phyloP scores from a whole-genome alignment of 2,797 vertebrate genomes.

The Monodelphis domestica region DNA sequence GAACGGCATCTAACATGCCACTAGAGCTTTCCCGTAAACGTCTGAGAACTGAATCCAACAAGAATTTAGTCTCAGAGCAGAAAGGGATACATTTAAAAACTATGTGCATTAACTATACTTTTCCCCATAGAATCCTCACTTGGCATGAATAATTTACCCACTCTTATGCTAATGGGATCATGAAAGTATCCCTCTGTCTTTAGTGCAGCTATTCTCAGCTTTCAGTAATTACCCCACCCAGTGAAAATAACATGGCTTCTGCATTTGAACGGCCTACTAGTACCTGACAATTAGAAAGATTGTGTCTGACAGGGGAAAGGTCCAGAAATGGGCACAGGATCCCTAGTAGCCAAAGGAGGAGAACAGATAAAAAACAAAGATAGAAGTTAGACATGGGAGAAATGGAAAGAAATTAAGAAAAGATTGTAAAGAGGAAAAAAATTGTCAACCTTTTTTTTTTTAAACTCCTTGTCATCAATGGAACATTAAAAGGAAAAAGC shows the following conservation, averaged over 20 bases:
- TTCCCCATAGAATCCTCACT: slow-evolving; percentile 99
- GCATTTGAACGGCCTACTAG: slow-evolving; percentile 77
- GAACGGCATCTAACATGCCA: slow-evolving; percentile 92
- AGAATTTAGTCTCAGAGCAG: slow-evolving; percentile 96
- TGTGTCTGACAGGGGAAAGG: slow-evolving; percentile 82
- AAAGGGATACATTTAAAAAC: slow-evolving; percentile 99
- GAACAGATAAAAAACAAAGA: neutral
- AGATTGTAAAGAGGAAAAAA: slow-evolving; percentile 32
- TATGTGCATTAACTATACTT: slow-evolving; percentile 99
- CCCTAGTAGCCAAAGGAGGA: slow-evolving; percentile 63
- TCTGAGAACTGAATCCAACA: slow-evolving; percentile 98
- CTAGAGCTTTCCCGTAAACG: slow-evolving; percentile 97
- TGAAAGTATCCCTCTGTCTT: slow-evolving; percentile 97
- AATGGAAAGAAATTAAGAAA: neutral
- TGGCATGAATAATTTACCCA: slow-evolving; percentile 99
- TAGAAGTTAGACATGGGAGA: neutral
- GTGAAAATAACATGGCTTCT: slow-evolving; percentile 90
- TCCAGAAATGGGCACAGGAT: slow-evolving; percentile 78
- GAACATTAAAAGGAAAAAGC: slow-evolving; percentile 61
- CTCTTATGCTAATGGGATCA: slow-evolving; percentile 99
- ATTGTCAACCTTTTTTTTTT: slow-evolving; percentile 62
- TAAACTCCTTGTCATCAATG: slow-evolving; percentile 61
- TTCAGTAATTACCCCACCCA: slow-evolving; percentile 96
- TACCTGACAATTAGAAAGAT: slow-evolving; percentile 87
- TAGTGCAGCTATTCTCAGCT: slow-evolving; percentile 95